These are phyloP conservation scores for Struthio camelus DNA, from an alignment of 2,113 vertebrate species.

Conservation along the genomic window DNA sequence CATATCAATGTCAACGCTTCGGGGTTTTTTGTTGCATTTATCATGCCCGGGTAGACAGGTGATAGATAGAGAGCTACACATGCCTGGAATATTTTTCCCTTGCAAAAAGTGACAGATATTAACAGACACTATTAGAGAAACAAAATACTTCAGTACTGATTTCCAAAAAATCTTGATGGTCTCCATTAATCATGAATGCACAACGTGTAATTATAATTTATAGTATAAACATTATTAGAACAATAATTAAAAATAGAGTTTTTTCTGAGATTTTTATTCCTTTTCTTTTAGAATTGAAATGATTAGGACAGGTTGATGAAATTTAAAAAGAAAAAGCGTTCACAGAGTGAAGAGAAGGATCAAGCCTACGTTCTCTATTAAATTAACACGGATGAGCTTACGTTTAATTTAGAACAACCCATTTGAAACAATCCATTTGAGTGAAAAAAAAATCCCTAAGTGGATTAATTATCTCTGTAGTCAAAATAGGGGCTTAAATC, in stretches of 20 bases:
- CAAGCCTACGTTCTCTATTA: neutral
- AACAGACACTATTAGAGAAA: neutral
- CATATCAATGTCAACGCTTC: conserved; percentile 1
- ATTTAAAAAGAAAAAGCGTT: neutral
- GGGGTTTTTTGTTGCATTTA: neutral
- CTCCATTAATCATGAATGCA: conserved; percentile 25
- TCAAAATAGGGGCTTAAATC: neutral
- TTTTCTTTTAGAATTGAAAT: neutral
- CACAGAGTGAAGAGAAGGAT: neutral
- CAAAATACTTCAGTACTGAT: neutral
- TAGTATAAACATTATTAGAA: neutral
- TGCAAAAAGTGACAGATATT: conserved; percentile 10
- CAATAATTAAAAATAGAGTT: neutral
- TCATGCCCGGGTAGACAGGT: conserved; percentile 12
- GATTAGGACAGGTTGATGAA: neutral
- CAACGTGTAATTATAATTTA: neutral
- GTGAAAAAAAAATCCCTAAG: neutral
- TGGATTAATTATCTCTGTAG: neutral
- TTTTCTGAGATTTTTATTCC: neutral
- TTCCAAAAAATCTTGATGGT: neutral
- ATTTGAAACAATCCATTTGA: neutral
- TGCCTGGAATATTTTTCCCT: neutral
- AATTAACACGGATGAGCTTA: neutral
- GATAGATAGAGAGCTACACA: conserved; percentile 11
- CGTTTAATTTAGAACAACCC: neutral